A percentile compares a stretch with the other conserved stretches of the same genome.
Evolutionary conservation across 2,888 invertebrate species (phyloP).

Genomic region (Euzetes globulus): DNA sequence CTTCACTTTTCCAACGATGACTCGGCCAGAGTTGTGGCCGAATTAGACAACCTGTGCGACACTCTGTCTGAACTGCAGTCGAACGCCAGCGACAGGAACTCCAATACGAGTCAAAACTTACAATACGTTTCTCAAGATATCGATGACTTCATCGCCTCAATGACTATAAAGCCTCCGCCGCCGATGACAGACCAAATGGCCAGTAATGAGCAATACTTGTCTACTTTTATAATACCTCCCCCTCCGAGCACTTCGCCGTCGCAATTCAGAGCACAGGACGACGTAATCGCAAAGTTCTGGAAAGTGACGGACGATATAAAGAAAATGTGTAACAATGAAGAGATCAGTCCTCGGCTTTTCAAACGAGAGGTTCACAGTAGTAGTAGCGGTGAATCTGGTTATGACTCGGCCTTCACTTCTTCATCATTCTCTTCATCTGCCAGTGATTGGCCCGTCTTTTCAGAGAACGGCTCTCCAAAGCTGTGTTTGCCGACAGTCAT

Average conservation of each 20-base stretch:
- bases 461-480: conserved; percentile 1
- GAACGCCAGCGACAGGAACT: background rate
- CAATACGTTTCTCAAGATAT: background rate
- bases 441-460: conserved; percentile 23
- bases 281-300: conserved; percentile 42
- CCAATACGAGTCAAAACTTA: background rate
- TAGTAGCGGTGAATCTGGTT: conserved; percentile 31
- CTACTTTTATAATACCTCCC: conserved; percentile 74
- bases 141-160: conserved; percentile 63
- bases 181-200: background rate
- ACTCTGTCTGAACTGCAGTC: conserved; percentile 34
- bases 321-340: conserved; percentile 37
- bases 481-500: background rate
- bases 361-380: conserved; percentile 28
- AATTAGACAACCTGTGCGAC: conserved; percentile 36
- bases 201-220: conserved; percentile 55
- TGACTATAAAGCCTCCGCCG: conserved; percentile 69
- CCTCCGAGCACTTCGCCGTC: conserved; percentile 52
- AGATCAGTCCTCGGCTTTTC: conserved; percentile 18
- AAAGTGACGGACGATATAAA: conserved; percentile 42
- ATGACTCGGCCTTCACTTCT: conserved; percentile 24
- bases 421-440: background rate
- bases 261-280: conserved; percentile 38
- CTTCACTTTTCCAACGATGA: background rate
- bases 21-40: conserved; percentile 37